A percentile compares a stretch with the other conserved stretches of the same genome.
These are phyloP conservation scores for Sarcophaga bullata DNA, from an alignment of 1,140 invertebrate species.

Conservation along the genomic window DNA sequence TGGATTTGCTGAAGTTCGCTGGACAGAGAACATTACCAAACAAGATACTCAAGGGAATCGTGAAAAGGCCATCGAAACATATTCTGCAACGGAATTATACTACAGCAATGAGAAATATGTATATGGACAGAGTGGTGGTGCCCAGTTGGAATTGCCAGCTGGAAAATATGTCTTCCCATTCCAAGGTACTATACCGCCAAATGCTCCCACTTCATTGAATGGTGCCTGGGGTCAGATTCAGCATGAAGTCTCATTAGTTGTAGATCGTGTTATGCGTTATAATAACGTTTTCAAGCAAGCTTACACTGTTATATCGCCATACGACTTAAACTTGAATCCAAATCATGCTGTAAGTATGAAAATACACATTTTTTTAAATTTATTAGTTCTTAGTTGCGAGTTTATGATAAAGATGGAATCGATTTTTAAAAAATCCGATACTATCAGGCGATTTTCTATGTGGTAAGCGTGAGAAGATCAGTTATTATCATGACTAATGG, in stretches of 20 bases:
- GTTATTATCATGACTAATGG: too few relatives aligned
- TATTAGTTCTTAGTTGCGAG: too few relatives aligned
- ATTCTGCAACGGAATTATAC: conserved; percentile 54
- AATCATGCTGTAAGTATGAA: conserved; percentile 50
- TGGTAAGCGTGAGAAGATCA: too few relatives aligned
- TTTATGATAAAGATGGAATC: too few relatives aligned
- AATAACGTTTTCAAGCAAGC: conserved; percentile 77
- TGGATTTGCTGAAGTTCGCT: conserved; percentile 71
- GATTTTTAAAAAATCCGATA: too few relatives aligned
- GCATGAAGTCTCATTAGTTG: conserved; percentile 73
- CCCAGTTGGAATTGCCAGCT: conserved; percentile 68
- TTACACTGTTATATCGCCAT: conserved; percentile 77
- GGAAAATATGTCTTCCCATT: conserved; percentile 73
- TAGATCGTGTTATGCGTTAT: conserved; percentile 81
- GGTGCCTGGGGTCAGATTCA: conserved; percentile 75
- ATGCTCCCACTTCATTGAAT: conserved; percentile 77
- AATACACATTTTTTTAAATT: not conserved
- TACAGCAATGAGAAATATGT: conserved; percentile 58
- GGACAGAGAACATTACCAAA: conserved; percentile 69
- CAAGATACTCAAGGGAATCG: conserved; percentile 66
- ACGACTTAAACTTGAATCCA: conserved; percentile 75
- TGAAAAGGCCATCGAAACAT: conserved; percentile 52
- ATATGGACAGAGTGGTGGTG: conserved; percentile 63
- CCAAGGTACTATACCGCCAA: conserved; percentile 68
- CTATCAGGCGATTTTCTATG: too few relatives aligned